These are phyloP conservation scores for Acrossocheilus wenchowensis DNA, from an alignment of 2,797 vertebrate genomes.

Conservation along the genomic window DNA sequence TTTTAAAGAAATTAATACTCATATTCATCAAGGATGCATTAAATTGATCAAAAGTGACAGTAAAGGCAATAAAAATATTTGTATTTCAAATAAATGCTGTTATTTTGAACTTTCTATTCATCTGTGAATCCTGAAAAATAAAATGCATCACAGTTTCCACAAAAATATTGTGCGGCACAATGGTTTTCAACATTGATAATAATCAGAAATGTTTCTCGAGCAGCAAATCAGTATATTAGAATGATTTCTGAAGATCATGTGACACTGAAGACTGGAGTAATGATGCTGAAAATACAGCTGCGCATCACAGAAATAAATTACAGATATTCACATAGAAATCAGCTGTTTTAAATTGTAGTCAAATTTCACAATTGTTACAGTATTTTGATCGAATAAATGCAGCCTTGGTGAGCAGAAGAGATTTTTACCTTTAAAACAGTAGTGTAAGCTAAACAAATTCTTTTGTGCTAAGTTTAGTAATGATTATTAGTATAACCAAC, in stretches of 20 bases:
- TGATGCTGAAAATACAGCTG: not conserved
- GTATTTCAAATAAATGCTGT: too few relatives aligned
- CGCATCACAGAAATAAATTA: not conserved
- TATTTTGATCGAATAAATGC: not conserved
- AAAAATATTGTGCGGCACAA: too few relatives aligned
- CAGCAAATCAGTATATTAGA: not conserved
- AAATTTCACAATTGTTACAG: not conserved
- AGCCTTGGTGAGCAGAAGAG: not conserved
- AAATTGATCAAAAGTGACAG: too few relatives aligned
- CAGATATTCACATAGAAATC: not conserved
- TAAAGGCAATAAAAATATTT: too few relatives aligned
- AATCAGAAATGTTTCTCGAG: not conserved
- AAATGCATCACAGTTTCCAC: too few relatives aligned
- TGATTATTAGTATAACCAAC: too few relatives aligned
- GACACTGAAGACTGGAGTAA: not conserved
- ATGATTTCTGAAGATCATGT: not conserved
- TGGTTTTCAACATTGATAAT: not conserved
- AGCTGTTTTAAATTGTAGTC: rapidly evolving
- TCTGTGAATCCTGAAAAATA: too few relatives aligned
- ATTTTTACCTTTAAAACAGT: not conserved
- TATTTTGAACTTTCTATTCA: too few relatives aligned
- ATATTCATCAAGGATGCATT: too few relatives aligned
- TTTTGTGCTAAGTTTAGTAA: not conserved
- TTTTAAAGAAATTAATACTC: too few relatives aligned
- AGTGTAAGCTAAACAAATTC: not conserved